phyloP scores from a whole-genome alignment of 2,888 invertebrate genomes.

The Sialis lutaria region DNA sequence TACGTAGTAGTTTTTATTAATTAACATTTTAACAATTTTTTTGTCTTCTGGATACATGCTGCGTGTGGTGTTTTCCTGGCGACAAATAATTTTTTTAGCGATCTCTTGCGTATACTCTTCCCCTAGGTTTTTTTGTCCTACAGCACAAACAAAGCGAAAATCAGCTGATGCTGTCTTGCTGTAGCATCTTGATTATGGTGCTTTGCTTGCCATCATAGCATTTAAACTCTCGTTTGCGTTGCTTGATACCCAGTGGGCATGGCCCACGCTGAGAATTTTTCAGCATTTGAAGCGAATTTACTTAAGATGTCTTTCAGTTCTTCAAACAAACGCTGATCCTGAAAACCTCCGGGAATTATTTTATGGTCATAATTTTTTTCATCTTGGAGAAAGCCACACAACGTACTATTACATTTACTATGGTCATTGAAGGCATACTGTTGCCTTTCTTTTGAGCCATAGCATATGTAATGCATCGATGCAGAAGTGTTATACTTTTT shows the following conservation, averaged over 20 bases:
- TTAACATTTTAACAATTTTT: too few species aligned
- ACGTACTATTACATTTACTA: background rate
- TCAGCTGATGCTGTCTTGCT: background rate
- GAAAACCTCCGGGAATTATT: background rate
- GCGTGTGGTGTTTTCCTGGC: too few species aligned
- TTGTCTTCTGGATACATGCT: too few species aligned
- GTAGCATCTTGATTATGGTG: background rate
- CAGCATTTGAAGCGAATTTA: background rate
- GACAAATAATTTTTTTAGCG: too few species aligned
- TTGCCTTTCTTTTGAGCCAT: too few species aligned
- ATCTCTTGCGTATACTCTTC: background rate
- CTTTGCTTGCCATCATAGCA: background rate
- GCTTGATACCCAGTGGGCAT: too few species aligned
- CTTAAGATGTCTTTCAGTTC: background rate
- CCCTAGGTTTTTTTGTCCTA: background rate
- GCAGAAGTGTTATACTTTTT: too few species aligned
- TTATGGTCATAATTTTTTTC: background rate
- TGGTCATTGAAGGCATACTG: too few species aligned
- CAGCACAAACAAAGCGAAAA: background rate
- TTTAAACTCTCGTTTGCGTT: background rate
- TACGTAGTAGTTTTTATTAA: too few species aligned
- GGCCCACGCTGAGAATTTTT: background rate
- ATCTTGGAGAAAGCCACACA: background rate
- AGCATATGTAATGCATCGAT: too few species aligned
- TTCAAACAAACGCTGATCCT: background rate